Evolutionary conservation across 1,140 invertebrate genomes (phyloP).

Genomic region (Drosophila tristis): DNA sequence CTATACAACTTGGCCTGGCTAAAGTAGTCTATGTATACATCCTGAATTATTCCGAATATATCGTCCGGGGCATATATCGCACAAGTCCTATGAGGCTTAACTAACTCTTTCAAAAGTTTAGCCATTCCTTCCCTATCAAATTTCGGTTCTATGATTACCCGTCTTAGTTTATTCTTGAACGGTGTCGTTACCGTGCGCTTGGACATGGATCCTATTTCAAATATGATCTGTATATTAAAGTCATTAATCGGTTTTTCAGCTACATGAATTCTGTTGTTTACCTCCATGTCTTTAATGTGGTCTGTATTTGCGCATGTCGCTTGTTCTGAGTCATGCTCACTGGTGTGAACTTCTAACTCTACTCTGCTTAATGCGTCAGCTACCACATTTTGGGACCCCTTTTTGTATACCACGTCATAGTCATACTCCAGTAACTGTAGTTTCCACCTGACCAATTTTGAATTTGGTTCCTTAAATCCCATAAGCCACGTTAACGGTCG

Average conservation of each 20-base stretch:
- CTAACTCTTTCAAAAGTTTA: constrained; percentile 6
- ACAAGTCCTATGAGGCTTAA: constrained; percentile 15
- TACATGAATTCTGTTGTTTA: not conserved
- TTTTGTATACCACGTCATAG: constrained; percentile 4
- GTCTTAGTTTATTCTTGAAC: constrained; percentile 11
- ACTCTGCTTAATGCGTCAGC: constrained; percentile 18
- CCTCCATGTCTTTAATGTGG: not conserved
- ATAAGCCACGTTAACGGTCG: constrained; percentile 11
- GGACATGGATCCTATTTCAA: not conserved
- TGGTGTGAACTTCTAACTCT: constrained; percentile 3
- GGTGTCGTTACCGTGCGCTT: not conserved
- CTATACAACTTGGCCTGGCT: constrained; percentile 8
- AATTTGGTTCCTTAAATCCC: constrained; percentile 16
- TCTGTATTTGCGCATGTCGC: not conserved
- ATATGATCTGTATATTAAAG: constrained; percentile 24
- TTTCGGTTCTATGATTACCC: not conserved
- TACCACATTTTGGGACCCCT: constrained; percentile 13
- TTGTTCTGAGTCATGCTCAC: not conserved
- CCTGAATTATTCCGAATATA: constrained; percentile 18
- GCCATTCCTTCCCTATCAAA: constrained; percentile 11
- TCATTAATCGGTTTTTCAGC: constrained; percentile 22
- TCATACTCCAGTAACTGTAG: not conserved
- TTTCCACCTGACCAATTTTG: constrained; percentile 10
- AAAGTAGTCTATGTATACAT: constrained; percentile 13
- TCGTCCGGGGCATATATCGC: constrained; percentile 12